A percentile compares a stretch with the other conserved stretches of the same genome.
Evolutionary conservation across 2,113 vertebrate genomes (phyloP).

Genomic region (Otocyon megalotis): DNA sequence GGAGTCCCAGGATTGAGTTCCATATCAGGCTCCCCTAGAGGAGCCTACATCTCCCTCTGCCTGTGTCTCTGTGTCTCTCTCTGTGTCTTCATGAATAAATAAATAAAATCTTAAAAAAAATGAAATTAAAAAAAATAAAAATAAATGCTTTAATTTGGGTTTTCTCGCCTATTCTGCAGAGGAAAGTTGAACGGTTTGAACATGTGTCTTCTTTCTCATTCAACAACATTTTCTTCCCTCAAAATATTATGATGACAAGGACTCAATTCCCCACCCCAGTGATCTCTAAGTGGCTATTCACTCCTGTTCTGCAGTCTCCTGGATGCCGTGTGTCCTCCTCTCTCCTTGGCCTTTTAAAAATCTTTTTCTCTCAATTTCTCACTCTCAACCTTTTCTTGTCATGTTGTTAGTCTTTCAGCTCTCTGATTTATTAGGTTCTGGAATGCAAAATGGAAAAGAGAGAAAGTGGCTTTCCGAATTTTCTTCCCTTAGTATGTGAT

Average conservation of each 20-base stretch:
- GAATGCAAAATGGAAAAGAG: not conserved
- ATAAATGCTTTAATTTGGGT: not conserved
- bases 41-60: too few species aligned
- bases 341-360: not conserved
- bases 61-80: too few species aligned
- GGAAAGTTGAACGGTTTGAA: not conserved
- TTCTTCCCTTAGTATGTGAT: not conserved
- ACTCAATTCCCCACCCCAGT: not conserved
- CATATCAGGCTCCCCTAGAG: too few species aligned
- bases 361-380: not conserved
- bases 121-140: too few species aligned
- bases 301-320: not conserved
- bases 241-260: not conserved
- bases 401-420: not conserved
- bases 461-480: not conserved
- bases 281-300: rapidly evolving
- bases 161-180: not conserved
- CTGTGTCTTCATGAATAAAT: too few species aligned
- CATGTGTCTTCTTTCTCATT: not conserved
- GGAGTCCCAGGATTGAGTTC: too few species aligned
- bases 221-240: not conserved
- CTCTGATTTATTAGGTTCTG: not conserved
- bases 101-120: too few species aligned
- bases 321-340: not conserved
- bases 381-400: not conserved